phyloP scores from a whole-genome alignment of 2,888 invertebrate species.

The Hemaris fuciformis region DNA sequence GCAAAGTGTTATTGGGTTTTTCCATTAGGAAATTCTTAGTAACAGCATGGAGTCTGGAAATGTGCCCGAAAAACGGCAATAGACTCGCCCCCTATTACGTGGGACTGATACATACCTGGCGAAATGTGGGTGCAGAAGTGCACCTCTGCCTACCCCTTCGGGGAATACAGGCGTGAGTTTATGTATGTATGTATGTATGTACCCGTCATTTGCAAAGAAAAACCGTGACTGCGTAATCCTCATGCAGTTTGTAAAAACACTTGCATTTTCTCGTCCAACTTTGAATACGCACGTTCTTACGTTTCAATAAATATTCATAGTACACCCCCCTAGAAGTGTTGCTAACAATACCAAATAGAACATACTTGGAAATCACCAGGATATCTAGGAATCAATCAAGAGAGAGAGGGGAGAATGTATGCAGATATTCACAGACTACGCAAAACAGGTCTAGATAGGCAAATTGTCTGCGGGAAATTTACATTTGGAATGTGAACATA shows the following conservation, averaged over 20 bases:
- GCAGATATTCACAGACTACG: neutral
- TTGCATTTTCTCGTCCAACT: neutral
- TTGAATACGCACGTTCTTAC: constrained; percentile 7
- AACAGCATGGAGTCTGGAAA: too few species aligned
- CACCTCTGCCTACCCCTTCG: too few species aligned
- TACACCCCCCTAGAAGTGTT: constrained; percentile 16
- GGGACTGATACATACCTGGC: too few species aligned
- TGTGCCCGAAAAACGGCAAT: too few species aligned
- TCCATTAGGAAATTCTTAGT: too few species aligned
- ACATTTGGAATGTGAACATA: neutral
- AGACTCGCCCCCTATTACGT: too few species aligned
- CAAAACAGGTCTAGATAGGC: constrained; percentile 2
- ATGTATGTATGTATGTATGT: too few species aligned
- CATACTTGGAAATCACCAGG: constrained; percentile 25
- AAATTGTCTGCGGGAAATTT: neutral
- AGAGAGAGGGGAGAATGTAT: neutral
- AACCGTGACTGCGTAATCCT: neutral
- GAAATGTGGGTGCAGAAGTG: too few species aligned
- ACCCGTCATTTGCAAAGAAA: too few species aligned
- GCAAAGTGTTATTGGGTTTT: too few species aligned
- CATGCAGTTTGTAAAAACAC: neutral
- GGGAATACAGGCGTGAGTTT: too few species aligned
- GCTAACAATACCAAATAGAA: constrained; percentile 34
- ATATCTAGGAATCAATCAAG: constrained; percentile 12
- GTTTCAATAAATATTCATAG: constrained; percentile 30